phyloP scores from a whole-genome alignment of 37 sponge, comb jelly and placozoan species.

The Ianthella basta region DNA sequence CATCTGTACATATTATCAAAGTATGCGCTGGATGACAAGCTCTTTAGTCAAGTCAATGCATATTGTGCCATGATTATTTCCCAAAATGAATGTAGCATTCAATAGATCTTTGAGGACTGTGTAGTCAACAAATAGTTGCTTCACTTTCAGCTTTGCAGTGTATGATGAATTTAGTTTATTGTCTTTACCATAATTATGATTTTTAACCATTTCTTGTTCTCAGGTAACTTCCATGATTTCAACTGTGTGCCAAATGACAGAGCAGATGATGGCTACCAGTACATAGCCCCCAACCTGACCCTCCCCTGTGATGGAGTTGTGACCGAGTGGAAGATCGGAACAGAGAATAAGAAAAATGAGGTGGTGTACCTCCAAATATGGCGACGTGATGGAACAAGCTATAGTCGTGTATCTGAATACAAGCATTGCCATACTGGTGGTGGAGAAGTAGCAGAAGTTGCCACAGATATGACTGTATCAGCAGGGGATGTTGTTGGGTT shows the following conservation, averaged over 20 bases:
- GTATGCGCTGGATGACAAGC: too few species aligned
- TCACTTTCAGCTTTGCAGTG: too few species aligned
- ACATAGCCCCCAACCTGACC: conserved; percentile 4
- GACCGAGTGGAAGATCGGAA: conserved; percentile 18
- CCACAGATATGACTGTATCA: neutral
- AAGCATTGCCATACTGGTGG: neutral
- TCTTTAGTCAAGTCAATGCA: too few species aligned
- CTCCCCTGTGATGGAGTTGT: conserved; percentile 2
- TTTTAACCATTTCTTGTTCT: neutral
- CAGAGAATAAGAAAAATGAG: neutral
- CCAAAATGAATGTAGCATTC: too few species aligned
- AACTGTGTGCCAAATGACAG: neutral
- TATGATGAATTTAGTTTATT: too few species aligned
- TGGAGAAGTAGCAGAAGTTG: neutral
- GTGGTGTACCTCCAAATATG: conserved; percentile 24
- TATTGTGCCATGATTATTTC: too few species aligned
- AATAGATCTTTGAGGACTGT: too few species aligned
- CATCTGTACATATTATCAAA: too few species aligned
- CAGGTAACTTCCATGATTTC: neutral
- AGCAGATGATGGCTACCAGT: neutral
- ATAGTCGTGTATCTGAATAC: neutral
- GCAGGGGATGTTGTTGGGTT: conserved; percentile 23
- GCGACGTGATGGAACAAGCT: neutral
- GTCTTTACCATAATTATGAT: too few species aligned
- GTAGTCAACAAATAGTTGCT: too few species aligned